These are phyloP conservation scores for Heliconius aoede DNA, from an alignment of 2,888 invertebrate genomes.

Conservation along the genomic window DNA sequence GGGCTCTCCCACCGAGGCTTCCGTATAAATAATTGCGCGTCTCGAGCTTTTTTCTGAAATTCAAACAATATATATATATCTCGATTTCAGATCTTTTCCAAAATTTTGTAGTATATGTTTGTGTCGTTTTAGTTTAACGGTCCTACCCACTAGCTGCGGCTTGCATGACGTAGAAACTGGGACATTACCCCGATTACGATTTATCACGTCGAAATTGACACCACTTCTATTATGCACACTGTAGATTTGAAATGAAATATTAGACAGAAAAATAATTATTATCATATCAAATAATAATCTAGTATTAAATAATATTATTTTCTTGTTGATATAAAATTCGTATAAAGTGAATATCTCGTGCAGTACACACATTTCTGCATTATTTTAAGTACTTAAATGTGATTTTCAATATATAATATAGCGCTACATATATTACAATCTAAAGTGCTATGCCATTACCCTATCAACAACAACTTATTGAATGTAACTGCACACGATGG, in stretches of 20 bases:
- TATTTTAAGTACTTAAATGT: neutral
- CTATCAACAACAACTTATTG: slow-evolving; percentile 23
- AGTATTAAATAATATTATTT: neutral
- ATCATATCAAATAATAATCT: too few relatives aligned
- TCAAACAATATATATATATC: too few relatives aligned
- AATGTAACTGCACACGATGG: neutral
- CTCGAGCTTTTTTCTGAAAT: too few relatives aligned
- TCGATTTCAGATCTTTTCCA: too few relatives aligned
- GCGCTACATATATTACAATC: slow-evolving; percentile 8
- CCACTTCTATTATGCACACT: slow-evolving; percentile 28
- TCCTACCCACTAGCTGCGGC: neutral
- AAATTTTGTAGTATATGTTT: neutral
- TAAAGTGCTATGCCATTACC: slow-evolving; percentile 35
- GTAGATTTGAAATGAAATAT: slow-evolving; percentile 17
- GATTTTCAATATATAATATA: neutral
- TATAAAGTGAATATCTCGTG: too few relatives aligned
- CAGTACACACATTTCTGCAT: neutral
- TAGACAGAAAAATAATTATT: neutral
- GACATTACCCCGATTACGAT: slow-evolving; percentile 40
- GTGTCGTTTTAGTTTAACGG: neutral
- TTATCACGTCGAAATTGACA: slow-evolving; percentile 39
- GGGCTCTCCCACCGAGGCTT: too few relatives aligned
- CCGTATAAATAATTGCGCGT: too few relatives aligned
- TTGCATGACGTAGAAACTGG: slow-evolving; percentile 18
- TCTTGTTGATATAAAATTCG: too few relatives aligned